A percentile compares a stretch with the other conserved stretches of the same genome.
phyloP scores from a whole-genome alignment of 2,888 invertebrate species.

The Eledona agricola region DNA sequence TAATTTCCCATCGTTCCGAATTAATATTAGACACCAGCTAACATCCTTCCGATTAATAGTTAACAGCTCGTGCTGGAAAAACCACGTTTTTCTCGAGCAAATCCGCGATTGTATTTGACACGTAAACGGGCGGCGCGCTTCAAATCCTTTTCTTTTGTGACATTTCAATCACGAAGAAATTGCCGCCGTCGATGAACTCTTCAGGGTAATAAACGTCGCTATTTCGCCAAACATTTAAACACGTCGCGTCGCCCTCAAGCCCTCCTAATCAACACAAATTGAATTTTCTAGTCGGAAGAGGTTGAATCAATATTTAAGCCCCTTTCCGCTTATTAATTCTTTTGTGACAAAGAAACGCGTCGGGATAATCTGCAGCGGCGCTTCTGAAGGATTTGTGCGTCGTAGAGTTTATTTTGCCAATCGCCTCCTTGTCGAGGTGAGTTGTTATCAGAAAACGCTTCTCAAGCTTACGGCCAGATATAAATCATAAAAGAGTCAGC shows the following conservation, averaged over 20 bases:
- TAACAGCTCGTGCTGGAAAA: neutral
- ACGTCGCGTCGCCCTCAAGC: too few species aligned
- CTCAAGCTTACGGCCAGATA: constrained; percentile 6
- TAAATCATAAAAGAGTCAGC: constrained; percentile 28
- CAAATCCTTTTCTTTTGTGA: constrained; percentile 26
- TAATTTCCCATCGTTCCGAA: too few species aligned
- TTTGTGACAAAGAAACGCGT: constrained; percentile 21
- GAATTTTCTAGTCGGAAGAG: constrained; percentile 28
- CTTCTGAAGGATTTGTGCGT: neutral
- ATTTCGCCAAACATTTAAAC: too few species aligned
- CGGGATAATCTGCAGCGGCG: constrained; percentile 14
- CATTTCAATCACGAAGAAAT: constrained; percentile 26
- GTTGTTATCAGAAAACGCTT: constrained; percentile 9
- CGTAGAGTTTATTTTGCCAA: neutral
- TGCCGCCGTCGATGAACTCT: constrained; percentile 11
- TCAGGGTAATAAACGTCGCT: constrained; percentile 26
- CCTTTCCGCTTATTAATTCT: constrained; percentile 32
- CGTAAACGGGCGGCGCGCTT: constrained; percentile 13
- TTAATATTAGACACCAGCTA: too few species aligned
- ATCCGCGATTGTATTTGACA: constrained; percentile 17
- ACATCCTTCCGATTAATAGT: constrained; percentile 1
- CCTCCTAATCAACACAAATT: constrained; percentile 31
- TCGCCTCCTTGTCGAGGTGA: constrained; percentile 4
- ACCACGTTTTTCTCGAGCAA: constrained; percentile 1
- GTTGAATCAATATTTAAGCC: constrained; percentile 30